These are phyloP conservation scores for Prionailurus bengalensis DNA, from an alignment of 2,113 vertebrate species.

Conservation along the genomic window DNA sequence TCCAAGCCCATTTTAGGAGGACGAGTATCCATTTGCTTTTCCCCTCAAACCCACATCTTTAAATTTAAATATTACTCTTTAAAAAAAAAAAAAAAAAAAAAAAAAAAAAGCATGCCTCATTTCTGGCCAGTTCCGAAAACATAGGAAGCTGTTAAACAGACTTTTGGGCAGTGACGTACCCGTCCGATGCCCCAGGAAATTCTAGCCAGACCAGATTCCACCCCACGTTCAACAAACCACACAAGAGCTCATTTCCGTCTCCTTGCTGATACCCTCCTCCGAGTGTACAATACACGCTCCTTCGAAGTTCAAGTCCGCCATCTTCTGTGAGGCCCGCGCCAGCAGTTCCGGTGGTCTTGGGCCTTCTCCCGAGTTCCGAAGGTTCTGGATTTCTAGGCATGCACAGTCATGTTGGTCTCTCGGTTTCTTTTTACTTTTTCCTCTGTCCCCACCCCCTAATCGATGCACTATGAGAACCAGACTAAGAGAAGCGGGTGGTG, in stretches of 20 bases:
- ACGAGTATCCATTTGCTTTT: background rate
- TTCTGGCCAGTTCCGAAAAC: slow-evolving; percentile 32
- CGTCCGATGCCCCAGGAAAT: background rate
- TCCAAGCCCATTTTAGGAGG: background rate
- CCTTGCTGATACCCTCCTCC: too few species aligned
- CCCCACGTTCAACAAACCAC: background rate
- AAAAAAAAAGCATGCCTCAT: background rate
- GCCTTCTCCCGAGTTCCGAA: background rate
- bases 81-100: background rate
- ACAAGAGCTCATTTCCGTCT: background rate
- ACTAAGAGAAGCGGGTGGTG: background rate
- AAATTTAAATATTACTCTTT: slow-evolving; percentile 24
- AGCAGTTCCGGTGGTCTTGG: too few species aligned
- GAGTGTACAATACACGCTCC: rapidly evolving
- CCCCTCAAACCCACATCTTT: background rate
- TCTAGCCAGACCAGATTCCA: background rate
- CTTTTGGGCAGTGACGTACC: background rate
- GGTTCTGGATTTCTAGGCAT: background rate
- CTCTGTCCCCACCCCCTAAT: background rate
- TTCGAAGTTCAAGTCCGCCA: background rate
- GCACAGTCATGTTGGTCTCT: background rate
- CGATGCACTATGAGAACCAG: background rate
- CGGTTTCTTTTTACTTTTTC: background rate
- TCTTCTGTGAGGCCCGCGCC: background rate
- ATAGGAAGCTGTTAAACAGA: background rate